phyloP scores from a whole-genome alignment of 2,797 vertebrate genomes.

The Miichthys miiuy region DNA sequence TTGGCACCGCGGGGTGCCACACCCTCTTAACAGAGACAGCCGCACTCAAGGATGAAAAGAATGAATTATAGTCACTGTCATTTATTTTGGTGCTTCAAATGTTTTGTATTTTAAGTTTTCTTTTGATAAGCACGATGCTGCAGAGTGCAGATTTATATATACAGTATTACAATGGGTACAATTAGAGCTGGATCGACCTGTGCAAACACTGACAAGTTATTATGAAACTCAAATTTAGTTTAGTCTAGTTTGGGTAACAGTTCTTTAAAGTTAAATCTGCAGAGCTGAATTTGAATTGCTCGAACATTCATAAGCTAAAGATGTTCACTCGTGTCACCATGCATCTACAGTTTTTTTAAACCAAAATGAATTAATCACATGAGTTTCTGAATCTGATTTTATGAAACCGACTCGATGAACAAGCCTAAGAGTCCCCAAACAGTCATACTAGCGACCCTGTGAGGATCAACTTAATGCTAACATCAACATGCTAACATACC shows the following conservation, averaged over 20 bases:
- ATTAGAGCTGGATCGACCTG: neutral
- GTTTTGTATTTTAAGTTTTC: neutral
- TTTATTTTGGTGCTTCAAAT: constrained; percentile 13
- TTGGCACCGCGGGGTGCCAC: constrained; percentile 62
- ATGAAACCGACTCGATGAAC: constrained; percentile 4
- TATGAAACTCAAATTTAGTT: no score
- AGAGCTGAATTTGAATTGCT: neutral
- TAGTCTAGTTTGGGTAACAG: neutral
- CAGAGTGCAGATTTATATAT: neutral
- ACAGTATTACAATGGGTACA: neutral
- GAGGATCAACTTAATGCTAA: neutral
- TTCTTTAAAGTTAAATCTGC: neutral
- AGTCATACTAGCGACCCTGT: neutral
- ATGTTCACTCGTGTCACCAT: neutral
- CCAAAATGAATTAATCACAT: neutral
- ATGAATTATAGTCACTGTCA: constrained; percentile 37
- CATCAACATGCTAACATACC: neutral
- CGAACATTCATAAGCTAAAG: neutral
- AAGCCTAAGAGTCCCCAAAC: no score
- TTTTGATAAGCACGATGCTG: neutral
- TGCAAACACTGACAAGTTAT: neutral
- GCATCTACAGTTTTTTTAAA: neutral
- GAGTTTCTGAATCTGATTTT: neutral
- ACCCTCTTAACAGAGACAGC: constrained; percentile 48
- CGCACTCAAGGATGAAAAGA: constrained; percentile 44